Percentiles rank a stretch among this genome's conserved stretches.
phyloP scores from a whole-genome alignment of 2,888 invertebrate genomes.

The Lasiommata megera region DNA sequence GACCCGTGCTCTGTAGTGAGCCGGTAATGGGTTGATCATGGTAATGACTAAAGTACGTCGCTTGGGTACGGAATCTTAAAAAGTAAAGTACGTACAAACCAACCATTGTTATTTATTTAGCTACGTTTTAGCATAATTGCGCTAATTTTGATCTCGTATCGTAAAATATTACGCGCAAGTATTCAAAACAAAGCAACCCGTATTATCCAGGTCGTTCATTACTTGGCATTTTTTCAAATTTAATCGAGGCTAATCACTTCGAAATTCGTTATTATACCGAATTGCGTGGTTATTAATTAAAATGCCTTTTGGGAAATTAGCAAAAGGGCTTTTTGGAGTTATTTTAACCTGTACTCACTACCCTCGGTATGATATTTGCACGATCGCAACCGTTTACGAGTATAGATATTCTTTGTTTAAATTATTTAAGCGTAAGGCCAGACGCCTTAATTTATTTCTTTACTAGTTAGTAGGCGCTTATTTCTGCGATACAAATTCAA shows the following conservation, averaged over 20 bases:
- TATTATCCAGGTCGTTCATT: not conserved
- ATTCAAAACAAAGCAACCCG: conserved; percentile 2
- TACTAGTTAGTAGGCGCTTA: too few relatives aligned
- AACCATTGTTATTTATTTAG: too few relatives aligned
- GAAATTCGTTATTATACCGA: not conserved
- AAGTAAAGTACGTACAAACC: too few relatives aligned
- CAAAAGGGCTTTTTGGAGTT: not conserved
- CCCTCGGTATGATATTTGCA: not conserved
- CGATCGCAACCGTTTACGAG: not conserved
- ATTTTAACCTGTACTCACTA: not conserved
- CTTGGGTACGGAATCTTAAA: too few relatives aligned
- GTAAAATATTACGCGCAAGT: not conserved
- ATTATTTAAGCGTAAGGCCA: too few relatives aligned
- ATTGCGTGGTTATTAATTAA: not conserved
- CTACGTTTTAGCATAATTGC: not conserved
- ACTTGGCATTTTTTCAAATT: conserved; percentile 4
- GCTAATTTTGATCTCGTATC: not conserved
- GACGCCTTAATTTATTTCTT: too few relatives aligned
- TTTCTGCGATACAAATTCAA: too few relatives aligned
- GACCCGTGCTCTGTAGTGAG: too few relatives aligned
- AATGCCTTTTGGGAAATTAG: not conserved
- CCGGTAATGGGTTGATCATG: too few relatives aligned
- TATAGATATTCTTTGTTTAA: too few relatives aligned
- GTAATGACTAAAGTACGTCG: too few relatives aligned
- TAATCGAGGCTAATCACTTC: not conserved